A percentile compares a stretch with the other conserved stretches of the same genome.
Evolutionary conservation across 2,888 invertebrate genomes (phyloP).

Genomic region (Aelia acuminata): DNA sequence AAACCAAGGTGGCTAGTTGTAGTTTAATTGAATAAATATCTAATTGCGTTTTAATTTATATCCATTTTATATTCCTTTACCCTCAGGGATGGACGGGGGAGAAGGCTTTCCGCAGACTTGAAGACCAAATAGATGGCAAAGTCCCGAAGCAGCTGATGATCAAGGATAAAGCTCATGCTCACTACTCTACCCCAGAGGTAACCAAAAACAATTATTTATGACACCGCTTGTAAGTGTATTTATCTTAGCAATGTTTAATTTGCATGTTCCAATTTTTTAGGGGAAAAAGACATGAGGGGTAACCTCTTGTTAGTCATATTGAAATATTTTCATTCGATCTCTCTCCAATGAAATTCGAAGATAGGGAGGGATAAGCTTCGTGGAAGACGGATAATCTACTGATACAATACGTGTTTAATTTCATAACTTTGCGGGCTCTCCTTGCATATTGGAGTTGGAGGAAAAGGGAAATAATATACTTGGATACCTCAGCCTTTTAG

Average conservation of each 20-base stretch:
- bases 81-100: conserved; percentile 70
- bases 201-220: no score
- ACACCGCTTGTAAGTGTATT: no score
- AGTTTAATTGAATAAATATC: no score
- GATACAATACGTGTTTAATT: no score
- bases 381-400: no score
- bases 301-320: not conserved
- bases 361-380: no score
- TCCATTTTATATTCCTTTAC: not conserved
- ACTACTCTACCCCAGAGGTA: conserved; percentile 63
- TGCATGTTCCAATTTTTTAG: no score
- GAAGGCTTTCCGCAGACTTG: conserved; percentile 68
- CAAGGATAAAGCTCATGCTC: conserved; percentile 44
- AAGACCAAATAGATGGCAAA: conserved; percentile 66
- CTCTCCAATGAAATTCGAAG: no score
- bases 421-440: not conserved
- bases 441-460: not conserved
- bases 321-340: not conserved
- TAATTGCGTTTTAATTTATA: no score
- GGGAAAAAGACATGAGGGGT: no score
- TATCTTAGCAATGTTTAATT: no score
- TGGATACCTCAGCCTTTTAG: not conserved
- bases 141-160: conserved; percentile 62
- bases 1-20: no score
- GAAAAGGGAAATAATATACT: not conserved